A percentile compares a stretch with the other conserved stretches of the same genome.
These are phyloP conservation scores for Helicoverpa assulta DNA, from an alignment of 2,888 invertebrate genomes.

Conservation along the genomic window DNA sequence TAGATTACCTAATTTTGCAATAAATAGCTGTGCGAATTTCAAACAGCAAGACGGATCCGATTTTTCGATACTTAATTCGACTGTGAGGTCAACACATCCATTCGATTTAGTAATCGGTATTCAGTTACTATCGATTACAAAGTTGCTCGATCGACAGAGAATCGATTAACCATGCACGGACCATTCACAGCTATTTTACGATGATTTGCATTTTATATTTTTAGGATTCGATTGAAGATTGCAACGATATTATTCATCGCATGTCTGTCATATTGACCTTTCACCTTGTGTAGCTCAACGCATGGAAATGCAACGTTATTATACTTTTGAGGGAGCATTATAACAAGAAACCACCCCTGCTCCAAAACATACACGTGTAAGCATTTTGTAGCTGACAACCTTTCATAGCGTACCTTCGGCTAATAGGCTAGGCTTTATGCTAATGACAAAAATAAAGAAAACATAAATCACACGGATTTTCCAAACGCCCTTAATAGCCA, in stretches of 20 bases:
- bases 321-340: too few relatives aligned
- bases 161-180: slow-evolving; percentile 1
- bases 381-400: too few relatives aligned
- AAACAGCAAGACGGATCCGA: slow-evolving; percentile 1
- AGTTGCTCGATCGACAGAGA: not conserved
- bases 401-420: too few relatives aligned
- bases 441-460: not conserved
- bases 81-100: slow-evolving; percentile 1
- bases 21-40: not conserved
- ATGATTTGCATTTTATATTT: too few relatives aligned
- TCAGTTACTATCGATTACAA: not conserved
- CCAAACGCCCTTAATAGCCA: slow-evolving; percentile 20
- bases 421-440: not conserved
- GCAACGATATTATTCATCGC: too few relatives aligned
- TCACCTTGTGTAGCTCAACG: too few relatives aligned
- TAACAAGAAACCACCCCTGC: too few relatives aligned
- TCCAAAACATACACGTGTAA: too few relatives aligned
- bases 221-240: too few relatives aligned
- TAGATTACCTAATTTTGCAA: not conserved
- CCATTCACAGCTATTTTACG: too few relatives aligned
- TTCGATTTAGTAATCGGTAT: slow-evolving; percentile 1
- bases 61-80: slow-evolving; percentile 1
- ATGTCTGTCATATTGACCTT: too few relatives aligned
- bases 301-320: too few relatives aligned
- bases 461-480: slow-evolving; percentile 11